Conservation (phyloP, 2,113 vertebrate genomes). For the Nesoenas mayeri region DNA sequence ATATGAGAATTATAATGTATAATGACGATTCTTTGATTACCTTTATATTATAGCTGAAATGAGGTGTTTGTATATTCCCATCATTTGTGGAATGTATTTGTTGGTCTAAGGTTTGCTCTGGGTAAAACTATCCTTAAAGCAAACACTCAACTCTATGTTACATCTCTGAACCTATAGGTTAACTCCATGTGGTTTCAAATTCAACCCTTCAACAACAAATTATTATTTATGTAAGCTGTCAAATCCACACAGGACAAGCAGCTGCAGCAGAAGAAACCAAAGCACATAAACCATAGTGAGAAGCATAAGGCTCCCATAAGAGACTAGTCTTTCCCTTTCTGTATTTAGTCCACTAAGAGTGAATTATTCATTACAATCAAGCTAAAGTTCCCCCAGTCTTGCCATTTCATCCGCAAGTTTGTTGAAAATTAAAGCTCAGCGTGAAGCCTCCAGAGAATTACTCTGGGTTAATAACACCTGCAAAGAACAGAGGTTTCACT, state of each 20-base stretch:
- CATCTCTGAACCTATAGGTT: not conserved
- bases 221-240: constrained; percentile 33
- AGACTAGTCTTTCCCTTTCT: constrained; percentile 18
- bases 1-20: not conserved
- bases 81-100: not conserved
- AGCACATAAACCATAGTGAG: not conserved
- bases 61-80: constrained; percentile 11
- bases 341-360: not conserved
- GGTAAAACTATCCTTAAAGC: constrained; percentile 33
- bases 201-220: constrained; percentile 48
- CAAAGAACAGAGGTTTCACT: constrained; percentile 62
- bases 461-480: constrained; percentile 52
- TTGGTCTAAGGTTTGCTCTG: constrained; percentile 32
- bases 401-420: constrained; percentile 23
- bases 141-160: constrained; percentile 5
- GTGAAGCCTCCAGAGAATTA: constrained; percentile 11
- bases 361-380: constrained; percentile 65
- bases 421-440: constrained; percentile 42
- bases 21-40: not conserved
- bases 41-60: not conserved
- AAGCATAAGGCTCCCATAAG: not conserved
- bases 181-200: constrained; percentile 44
- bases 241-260: constrained; percentile 17
- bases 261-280: not conserved
- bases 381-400: not conserved